Percentiles rank a stretch among this genome's conserved stretches.
Evolutionary conservation across 1,140 invertebrate genomes (phyloP).

Genomic region (Orussus abietinus): DNA sequence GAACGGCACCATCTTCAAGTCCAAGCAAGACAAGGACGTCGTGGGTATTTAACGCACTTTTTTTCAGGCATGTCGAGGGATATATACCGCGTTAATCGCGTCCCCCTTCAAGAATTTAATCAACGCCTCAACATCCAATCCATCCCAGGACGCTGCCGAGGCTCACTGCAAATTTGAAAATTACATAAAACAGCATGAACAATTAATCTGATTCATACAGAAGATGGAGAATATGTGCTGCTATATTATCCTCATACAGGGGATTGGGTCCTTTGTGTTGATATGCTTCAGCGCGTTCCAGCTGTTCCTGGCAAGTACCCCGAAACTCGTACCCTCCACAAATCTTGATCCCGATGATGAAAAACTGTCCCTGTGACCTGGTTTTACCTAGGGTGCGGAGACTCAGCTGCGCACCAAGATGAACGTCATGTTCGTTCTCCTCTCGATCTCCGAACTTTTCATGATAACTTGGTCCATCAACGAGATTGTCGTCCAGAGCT

Average conservation of each 20-base stretch:
- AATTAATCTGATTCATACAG: slow-evolving; percentile 25
- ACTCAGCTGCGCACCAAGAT: slow-evolving; percentile 2
- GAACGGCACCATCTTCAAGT: too few relatives aligned
- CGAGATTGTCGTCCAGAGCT: slow-evolving; percentile 24
- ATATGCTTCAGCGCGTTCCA: slow-evolving; percentile 30
- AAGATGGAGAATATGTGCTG: slow-evolving; percentile 26
- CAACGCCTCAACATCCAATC: slow-evolving; percentile 20
- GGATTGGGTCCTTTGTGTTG: slow-evolving; percentile 22
- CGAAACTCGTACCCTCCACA: not conserved
- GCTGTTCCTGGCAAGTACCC: slow-evolving; percentile 23
- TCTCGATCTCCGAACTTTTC: slow-evolving; percentile 20
- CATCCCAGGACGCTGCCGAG: not conserved
- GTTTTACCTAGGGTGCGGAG: slow-evolving; percentile 12
- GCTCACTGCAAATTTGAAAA: slow-evolving; percentile 17
- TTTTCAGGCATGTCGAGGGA: slow-evolving; percentile 21
- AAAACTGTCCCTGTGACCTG: slow-evolving; percentile 1
- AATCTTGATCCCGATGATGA: not conserved
- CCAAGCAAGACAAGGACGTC: too few relatives aligned
- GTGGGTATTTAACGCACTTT: too few relatives aligned
- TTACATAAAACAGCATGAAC: slow-evolving; percentile 29
- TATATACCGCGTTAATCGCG: slow-evolving; percentile 10
- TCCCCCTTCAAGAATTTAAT: slow-evolving; percentile 25
- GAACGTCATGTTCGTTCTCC: slow-evolving; percentile 17
- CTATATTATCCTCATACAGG: slow-evolving; percentile 23
- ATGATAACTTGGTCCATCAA: slow-evolving; percentile 29